Evolutionary conservation across 2,113 vertebrate species (phyloP).

Genomic region (Jaculus jaculus): DNA sequence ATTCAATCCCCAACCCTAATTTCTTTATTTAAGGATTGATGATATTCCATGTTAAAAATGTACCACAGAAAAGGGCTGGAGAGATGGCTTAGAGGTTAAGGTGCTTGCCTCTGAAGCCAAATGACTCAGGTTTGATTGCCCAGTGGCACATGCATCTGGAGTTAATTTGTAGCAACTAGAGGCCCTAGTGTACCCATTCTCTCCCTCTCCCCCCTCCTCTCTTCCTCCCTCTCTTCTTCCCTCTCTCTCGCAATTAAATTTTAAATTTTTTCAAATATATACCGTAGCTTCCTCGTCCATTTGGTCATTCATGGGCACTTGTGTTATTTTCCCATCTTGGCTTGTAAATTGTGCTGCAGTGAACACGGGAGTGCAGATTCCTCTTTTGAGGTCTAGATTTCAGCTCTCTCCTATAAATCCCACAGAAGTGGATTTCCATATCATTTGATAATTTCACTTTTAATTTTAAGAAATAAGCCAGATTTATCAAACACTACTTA

Average conservation of each 20-base stretch:
- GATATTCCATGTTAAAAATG: neutral
- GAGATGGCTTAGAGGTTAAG: too few relatives aligned
- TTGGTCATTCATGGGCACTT: neutral
- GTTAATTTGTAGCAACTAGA: too few relatives aligned
- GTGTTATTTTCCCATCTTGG: neutral
- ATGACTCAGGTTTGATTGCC: too few relatives aligned
- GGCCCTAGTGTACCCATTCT: too few relatives aligned
- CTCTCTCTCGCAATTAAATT: too few relatives aligned
- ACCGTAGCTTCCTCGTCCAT: neutral
- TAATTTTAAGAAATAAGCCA: constrained; percentile 5
- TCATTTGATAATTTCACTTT: neutral
- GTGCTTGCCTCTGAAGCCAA: too few relatives aligned
- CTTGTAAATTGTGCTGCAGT: neutral
- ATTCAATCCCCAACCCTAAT: too few relatives aligned
- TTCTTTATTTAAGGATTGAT: neutral
- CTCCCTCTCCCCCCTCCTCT: too few relatives aligned
- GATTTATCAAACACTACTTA: neutral
- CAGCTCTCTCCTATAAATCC: neutral
- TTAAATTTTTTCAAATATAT: too few relatives aligned
- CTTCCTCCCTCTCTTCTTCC: too few relatives aligned
- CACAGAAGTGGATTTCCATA: neutral
- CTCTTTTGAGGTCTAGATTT: neutral
- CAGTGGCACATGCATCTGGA: too few relatives aligned
- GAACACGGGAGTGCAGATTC: neutral
- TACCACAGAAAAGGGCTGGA: neutral